A percentile compares a stretch with the other conserved stretches of the same genome.
These are phyloP conservation scores for Eumerus sabulonum DNA, from an alignment of 2,888 invertebrate species.

Conservation along the genomic window DNA sequence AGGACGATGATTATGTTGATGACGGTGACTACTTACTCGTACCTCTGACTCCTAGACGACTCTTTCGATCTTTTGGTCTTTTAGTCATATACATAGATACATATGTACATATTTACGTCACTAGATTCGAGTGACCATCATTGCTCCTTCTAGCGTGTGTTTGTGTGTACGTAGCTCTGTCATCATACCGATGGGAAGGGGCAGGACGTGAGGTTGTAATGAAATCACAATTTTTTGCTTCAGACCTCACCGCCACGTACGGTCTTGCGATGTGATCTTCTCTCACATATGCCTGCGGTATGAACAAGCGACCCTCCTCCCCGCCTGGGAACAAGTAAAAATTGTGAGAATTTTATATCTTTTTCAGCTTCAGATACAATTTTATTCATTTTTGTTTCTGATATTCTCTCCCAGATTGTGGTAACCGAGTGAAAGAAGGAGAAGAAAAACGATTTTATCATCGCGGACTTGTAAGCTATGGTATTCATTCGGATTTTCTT, in stretches of 20 bases:
- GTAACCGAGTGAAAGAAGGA: too few relatives aligned
- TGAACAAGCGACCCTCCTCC: too few relatives aligned
- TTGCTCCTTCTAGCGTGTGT: too few relatives aligned
- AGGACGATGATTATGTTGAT: slow-evolving; percentile 18
- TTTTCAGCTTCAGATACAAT: slow-evolving; percentile 36
- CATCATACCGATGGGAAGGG: slow-evolving; percentile 25
- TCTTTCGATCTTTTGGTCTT: slow-evolving; percentile 9
- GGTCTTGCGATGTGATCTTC: background rate
- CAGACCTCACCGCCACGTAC: slow-evolving; percentile 25
- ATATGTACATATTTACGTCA: slow-evolving; percentile 59
- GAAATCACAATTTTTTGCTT: slow-evolving; percentile 36
- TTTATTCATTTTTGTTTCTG: slow-evolving; percentile 20
- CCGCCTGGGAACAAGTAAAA: slow-evolving; percentile 5
- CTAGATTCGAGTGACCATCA: slow-evolving; percentile 56
- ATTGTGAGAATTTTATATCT: slow-evolving; percentile 58
- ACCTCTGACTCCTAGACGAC: slow-evolving; percentile 7
- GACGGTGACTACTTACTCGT: slow-evolving; percentile 7
- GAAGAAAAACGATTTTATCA: too few relatives aligned
- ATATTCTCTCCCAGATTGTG: too few relatives aligned
- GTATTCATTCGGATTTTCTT: too few relatives aligned
- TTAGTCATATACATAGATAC: too few relatives aligned
- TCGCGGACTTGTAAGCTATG: too few relatives aligned
- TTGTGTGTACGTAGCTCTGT: slow-evolving; percentile 42
- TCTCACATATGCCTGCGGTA: background rate
- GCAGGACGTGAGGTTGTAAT: slow-evolving; percentile 8